Evolutionary conservation across 2,888 invertebrate species (phyloP).

Genomic region (Agelastica alni): DNA sequence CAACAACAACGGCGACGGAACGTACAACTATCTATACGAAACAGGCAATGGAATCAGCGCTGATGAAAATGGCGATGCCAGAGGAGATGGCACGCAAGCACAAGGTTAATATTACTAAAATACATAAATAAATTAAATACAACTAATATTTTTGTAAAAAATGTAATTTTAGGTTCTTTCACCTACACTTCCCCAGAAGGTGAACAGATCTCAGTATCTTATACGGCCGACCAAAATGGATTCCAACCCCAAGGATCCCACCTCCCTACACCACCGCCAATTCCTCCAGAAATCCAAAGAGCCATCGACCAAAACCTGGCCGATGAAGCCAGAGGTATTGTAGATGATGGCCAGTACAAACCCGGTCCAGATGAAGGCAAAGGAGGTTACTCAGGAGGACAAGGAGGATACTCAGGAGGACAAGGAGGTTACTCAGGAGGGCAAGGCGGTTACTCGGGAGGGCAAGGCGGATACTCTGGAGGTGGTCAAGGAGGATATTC

Average conservation of each 20-base stretch:
- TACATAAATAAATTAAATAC: conserved; percentile 24
- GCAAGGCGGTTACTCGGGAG: conserved; percentile 16
- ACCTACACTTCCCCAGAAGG: conserved; percentile 49
- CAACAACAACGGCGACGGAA: conserved; percentile 47
- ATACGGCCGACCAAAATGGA: conserved; percentile 64
- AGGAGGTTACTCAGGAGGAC: conserved; percentile 24
- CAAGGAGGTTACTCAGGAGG: conserved; percentile 9
- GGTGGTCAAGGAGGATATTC: conserved; percentile 16
- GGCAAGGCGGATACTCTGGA: conserved; percentile 20
- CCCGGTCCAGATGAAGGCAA: conserved; percentile 37
- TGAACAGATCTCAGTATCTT: conserved; percentile 56
- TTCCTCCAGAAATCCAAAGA: conserved; percentile 62
- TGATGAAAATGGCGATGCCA: conserved; percentile 46
- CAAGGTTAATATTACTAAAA: conserved; percentile 35
- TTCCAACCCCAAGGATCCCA: conserved; percentile 62
- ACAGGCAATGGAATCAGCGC: conserved; percentile 62
- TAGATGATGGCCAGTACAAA: conserved; percentile 45
- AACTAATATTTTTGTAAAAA: background rate
- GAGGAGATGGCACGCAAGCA: conserved; percentile 45
- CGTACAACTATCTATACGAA: conserved; percentile 57
- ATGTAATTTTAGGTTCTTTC: conserved; percentile 40
- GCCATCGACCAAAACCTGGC: conserved; percentile 44
- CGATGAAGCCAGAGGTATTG: conserved; percentile 45
- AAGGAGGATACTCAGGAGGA: conserved; percentile 25
- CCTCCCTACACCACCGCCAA: conserved; percentile 64